These are phyloP conservation scores for Lipophrys pholis DNA, from an alignment of 2,113 vertebrate species.

Conservation along the genomic window DNA sequence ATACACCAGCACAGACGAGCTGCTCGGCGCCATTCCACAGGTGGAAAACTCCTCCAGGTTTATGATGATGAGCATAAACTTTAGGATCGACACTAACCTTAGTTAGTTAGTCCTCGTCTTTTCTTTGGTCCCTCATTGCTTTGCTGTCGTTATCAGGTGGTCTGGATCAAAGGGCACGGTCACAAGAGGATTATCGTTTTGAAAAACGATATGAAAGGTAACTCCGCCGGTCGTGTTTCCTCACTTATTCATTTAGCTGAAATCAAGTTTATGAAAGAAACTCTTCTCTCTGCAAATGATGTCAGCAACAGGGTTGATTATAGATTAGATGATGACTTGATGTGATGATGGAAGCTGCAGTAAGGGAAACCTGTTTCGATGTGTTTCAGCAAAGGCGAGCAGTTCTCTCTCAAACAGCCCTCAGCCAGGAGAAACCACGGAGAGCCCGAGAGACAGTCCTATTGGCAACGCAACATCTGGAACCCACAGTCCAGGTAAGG, in stretches of 20 bases:
- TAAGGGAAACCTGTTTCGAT: neutral
- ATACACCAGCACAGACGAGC: slow-evolving; percentile 89
- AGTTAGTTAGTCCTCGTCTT: neutral
- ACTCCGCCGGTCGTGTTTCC: slow-evolving; percentile 14
- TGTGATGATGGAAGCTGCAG: too few species aligned
- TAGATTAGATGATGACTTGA: too few species aligned
- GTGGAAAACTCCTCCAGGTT: slow-evolving; percentile 63
- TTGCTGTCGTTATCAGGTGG: slow-evolving; percentile 82
- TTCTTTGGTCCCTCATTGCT: too few species aligned
- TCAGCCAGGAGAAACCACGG: slow-evolving; percentile 45
- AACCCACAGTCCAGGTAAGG: slow-evolving; percentile 68
- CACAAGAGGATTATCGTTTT: slow-evolving; percentile 98
- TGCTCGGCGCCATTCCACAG: slow-evolving; percentile 93
- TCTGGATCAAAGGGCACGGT: slow-evolving; percentile 99
- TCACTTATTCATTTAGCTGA: neutral
- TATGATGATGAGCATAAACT: neutral
- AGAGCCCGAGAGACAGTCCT: slow-evolving; percentile 67
- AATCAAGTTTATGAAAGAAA: too few species aligned
- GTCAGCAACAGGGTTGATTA: too few species aligned
- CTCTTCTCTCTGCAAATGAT: too few species aligned
- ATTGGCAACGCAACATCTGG: slow-evolving; percentile 47
- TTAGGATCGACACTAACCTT: neutral
- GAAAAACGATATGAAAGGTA: slow-evolving; percentile 99
- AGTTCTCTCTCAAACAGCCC: slow-evolving; percentile 70
- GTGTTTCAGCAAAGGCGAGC: slow-evolving; percentile 70